Percentiles rank a stretch among this genome's conserved stretches.
These are phyloP conservation scores for Origma solitaria DNA, from an alignment of 2,113 vertebrate species.

Conservation along the genomic window DNA sequence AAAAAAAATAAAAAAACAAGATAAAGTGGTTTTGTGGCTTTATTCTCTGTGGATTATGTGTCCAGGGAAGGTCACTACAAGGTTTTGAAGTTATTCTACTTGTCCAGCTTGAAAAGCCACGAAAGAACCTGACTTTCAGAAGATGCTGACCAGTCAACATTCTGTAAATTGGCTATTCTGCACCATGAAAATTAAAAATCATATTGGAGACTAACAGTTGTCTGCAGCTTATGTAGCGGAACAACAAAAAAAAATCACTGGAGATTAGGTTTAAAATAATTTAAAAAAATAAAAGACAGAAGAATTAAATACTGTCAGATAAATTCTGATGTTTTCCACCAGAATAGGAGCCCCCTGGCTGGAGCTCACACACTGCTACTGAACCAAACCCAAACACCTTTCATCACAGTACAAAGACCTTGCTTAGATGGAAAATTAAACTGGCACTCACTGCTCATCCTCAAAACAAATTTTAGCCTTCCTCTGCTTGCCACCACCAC, in stretches of 20 bases:
- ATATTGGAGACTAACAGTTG: neutral
- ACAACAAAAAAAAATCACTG: neutral
- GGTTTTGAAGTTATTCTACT: neutral
- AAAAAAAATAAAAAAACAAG: neutral
- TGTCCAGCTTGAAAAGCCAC: neutral
- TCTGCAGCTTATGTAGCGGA: neutral
- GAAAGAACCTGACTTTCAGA: neutral
- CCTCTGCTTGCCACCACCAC: slow-evolving; percentile 44
- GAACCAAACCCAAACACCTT: neutral
- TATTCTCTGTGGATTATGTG: neutral
- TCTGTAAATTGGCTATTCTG: neutral
- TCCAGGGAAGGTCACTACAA: neutral
- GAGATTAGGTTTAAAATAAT: neutral
- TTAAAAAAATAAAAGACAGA: neutral
- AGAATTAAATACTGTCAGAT: neutral
- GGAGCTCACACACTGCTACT: neutral
- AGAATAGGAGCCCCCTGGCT: neutral
- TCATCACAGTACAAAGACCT: neutral
- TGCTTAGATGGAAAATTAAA: neutral
- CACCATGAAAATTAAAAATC: neutral
- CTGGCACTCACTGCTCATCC: slow-evolving; percentile 71
- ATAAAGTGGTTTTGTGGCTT: neutral
- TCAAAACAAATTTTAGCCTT: slow-evolving; percentile 75
- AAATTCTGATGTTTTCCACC: neutral
- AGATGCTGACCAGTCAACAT: neutral